Conservation (phyloP, 2,888 invertebrate species). For the Dicranocentrus wangi region DNA sequence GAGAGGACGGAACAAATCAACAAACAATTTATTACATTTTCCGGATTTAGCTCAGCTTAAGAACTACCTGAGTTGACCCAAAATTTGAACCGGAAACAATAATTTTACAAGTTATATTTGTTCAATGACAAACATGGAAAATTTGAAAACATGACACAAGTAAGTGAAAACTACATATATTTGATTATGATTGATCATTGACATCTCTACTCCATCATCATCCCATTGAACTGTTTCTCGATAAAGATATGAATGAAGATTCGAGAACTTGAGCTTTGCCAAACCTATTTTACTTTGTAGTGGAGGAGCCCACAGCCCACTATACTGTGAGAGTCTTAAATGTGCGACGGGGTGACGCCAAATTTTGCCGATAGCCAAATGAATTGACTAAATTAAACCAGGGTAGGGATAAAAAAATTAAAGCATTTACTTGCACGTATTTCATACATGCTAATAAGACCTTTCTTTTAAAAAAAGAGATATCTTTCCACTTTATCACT, state of each 20-base stretch:
- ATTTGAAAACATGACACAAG: too few relatives aligned
- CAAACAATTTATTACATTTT: too few relatives aligned
- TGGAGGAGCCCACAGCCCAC: background rate
- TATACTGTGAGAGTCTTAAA: background rate
- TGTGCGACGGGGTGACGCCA: constrained; percentile 23
- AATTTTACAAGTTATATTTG: too few relatives aligned
- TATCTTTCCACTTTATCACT: background rate
- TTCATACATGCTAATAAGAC: background rate
- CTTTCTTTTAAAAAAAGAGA: background rate
- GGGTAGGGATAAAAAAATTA: background rate
- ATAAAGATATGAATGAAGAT: background rate
- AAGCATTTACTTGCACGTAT: background rate
- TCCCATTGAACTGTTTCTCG: background rate
- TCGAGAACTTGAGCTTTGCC: background rate
- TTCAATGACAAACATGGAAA: too few relatives aligned
- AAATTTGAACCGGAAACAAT: too few relatives aligned
- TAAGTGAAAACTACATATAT: too few relatives aligned
- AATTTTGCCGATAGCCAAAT: background rate
- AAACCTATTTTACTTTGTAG: background rate
- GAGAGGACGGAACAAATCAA: too few relatives aligned
- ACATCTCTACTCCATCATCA: background rate
- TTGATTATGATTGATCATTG: too few relatives aligned
- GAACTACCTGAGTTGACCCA: too few relatives aligned
- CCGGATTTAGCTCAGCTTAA: too few relatives aligned
- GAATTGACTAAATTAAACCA: background rate